Evolutionary conservation across 2,113 vertebrate species (phyloP).

Genomic region (Gasterosteus aculeatus): DNA sequence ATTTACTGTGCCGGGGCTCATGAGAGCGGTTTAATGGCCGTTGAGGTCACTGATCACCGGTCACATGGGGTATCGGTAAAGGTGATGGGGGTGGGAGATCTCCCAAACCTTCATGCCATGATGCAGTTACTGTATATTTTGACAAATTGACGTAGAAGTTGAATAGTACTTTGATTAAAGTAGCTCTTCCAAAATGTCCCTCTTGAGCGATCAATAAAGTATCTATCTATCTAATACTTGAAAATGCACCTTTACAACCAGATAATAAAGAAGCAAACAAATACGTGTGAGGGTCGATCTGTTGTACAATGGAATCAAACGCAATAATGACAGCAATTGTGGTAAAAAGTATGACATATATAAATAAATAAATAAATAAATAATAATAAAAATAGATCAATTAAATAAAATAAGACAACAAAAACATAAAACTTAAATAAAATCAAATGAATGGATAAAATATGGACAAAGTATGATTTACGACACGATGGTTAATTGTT

Average conservation of each 20-base stretch:
- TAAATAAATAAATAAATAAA: too few relatives aligned
- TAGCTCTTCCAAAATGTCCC: too few relatives aligned
- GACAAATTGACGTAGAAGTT: too few relatives aligned
- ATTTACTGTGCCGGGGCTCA: constrained; percentile 44
- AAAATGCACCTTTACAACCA: background rate
- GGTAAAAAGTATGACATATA: background rate
- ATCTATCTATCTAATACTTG: too few relatives aligned
- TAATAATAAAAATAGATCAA: background rate
- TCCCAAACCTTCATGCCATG: background rate
- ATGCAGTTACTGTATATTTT: background rate
- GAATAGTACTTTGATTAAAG: too few relatives aligned
- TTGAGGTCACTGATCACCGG: constrained; percentile 31
- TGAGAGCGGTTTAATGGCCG: constrained; percentile 41
- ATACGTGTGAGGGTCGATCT: background rate
- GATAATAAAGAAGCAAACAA: background rate
- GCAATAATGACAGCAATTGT: background rate
- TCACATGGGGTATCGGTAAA: background rate
- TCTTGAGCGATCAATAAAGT: too few relatives aligned
- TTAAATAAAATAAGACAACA: background rate
- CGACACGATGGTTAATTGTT: too few relatives aligned
- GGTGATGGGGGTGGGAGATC: background rate
- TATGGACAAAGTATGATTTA: background rate
- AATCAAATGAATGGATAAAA: background rate
- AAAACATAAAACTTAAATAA: background rate
- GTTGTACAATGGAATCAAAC: background rate